phyloP scores from a whole-genome alignment of 1,140 invertebrate species.

The Cyphomyrmex costatus region DNA sequence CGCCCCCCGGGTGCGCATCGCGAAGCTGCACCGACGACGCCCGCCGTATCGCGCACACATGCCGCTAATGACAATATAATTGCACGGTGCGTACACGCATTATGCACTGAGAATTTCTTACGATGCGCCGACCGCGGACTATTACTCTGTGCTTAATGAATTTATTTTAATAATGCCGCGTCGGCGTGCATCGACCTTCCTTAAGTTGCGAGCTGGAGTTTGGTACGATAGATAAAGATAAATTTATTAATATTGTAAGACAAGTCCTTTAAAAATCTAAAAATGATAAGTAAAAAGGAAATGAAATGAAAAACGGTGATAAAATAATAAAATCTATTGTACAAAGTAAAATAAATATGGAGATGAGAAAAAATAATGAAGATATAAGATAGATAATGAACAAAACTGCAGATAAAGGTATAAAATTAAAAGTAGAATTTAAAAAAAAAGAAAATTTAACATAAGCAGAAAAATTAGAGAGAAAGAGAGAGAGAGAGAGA shows the following conservation, averaged over 20 bases:
- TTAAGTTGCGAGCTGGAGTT: constrained; percentile 34
- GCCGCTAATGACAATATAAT: constrained; percentile 82
- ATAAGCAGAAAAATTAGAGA: background rate
- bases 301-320: too few relatives aligned
- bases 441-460: too few relatives aligned
- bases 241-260: too few relatives aligned
- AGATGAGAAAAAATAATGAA: too few relatives aligned
- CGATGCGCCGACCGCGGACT: constrained; percentile 38
- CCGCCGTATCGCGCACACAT: constrained; percentile 51
- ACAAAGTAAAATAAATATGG: too few relatives aligned
- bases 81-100: constrained; percentile 70
- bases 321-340: too few relatives aligned
- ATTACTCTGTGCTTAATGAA: constrained; percentile 71
- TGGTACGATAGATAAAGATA: background rate
- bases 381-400: too few relatives aligned
- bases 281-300: too few relatives aligned
- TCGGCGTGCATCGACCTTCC: constrained; percentile 70
- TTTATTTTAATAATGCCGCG: constrained; percentile 75
- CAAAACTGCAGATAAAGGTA: too few relatives aligned
- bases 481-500: constrained; percentile 20
- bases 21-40: constrained; percentile 13
- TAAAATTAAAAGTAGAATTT: too few relatives aligned
- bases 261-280: too few relatives aligned
- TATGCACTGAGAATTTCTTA: constrained; percentile 69
- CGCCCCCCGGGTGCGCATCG: constrained; percentile 6